Evolutionary conservation across 1,140 invertebrate species (phyloP).

Genomic region (Drosophila triauraria): DNA sequence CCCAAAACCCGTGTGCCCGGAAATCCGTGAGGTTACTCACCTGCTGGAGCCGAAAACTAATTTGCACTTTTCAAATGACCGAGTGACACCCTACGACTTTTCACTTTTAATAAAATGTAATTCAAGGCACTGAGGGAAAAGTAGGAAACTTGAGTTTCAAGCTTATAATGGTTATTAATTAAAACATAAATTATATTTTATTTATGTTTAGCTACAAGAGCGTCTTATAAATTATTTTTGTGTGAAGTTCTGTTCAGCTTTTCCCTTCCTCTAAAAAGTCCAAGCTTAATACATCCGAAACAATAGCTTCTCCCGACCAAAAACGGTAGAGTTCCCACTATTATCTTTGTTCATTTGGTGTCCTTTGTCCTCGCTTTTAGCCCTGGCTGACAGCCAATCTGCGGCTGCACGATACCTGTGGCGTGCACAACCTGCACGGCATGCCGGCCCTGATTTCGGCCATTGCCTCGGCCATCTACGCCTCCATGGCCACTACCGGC

Average conservation of each 20-base stretch:
- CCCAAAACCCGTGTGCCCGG: not conserved
- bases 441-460: conserved; percentile 96
- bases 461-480: conserved; percentile 91
- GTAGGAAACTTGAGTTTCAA: fast-evolving
- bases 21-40: conserved; percentile 17
- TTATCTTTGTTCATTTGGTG: conserved; percentile 5
- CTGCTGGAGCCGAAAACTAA: conserved; percentile 44
- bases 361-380: conserved; percentile 85
- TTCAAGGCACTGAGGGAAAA: conserved; percentile 10
- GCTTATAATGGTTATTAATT: too few relatives aligned
- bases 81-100: conserved; percentile 19
- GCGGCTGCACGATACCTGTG: conserved; percentile 96
- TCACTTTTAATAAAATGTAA: conserved; percentile 33
- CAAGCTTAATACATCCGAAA: not conserved
- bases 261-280: not conserved
- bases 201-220: too few relatives aligned
- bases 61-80: conserved; percentile 40
- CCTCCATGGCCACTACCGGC: conserved; percentile 88
- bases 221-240: not conserved
- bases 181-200: not conserved
- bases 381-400: conserved; percentile 89
- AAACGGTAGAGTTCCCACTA: not conserved
- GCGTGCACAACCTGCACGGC: conserved; percentile 98
- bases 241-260: too few relatives aligned
- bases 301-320: not conserved